Evolutionary conservation across 2,888 invertebrate genomes (phyloP).

Genomic region (Helobdella robusta): DNA sequence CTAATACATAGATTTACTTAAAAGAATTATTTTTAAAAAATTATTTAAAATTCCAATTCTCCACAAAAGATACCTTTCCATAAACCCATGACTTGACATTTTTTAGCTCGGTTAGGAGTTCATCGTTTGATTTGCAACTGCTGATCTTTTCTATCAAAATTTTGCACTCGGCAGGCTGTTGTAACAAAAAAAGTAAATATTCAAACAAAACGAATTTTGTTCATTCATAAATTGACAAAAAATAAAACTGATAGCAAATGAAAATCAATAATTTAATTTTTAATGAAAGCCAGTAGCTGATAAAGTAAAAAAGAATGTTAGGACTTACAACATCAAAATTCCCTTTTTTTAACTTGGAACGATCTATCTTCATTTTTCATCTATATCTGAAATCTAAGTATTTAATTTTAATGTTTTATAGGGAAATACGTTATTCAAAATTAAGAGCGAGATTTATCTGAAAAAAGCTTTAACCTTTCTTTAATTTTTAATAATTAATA

Average conservation of each 20-base stretch:
- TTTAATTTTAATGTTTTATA: too few relatives aligned
- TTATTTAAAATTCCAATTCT: background rate
- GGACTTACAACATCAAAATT: constrained; percentile 68
- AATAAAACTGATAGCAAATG: too few relatives aligned
- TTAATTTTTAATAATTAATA: too few relatives aligned
- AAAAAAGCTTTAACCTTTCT: too few relatives aligned
- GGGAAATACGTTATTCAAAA: too few relatives aligned
- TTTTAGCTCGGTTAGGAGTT: constrained; percentile 61
- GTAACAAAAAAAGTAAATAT: too few relatives aligned
- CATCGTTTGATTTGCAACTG: constrained; percentile 54
- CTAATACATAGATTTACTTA: background rate
- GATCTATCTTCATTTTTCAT: constrained; percentile 67
- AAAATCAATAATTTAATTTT: too few relatives aligned
- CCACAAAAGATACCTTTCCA: constrained; percentile 56
- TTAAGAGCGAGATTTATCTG: too few relatives aligned
- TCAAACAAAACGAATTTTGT: too few relatives aligned
- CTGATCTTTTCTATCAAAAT: constrained; percentile 65
- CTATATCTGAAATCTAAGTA: too few relatives aligned
- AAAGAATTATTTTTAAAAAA: constrained; percentile 3
- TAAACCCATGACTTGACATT: constrained; percentile 72
- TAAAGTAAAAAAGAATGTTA: constrained; percentile 7
- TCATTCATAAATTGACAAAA: too few relatives aligned
- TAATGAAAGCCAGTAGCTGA: background rate
- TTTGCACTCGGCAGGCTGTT: constrained; percentile 61
- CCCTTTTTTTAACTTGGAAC: constrained; percentile 69